Evolutionary conservation across 2,797 vertebrate genomes (phyloP).

Genomic region (Micropoecilia bifurca): DNA sequence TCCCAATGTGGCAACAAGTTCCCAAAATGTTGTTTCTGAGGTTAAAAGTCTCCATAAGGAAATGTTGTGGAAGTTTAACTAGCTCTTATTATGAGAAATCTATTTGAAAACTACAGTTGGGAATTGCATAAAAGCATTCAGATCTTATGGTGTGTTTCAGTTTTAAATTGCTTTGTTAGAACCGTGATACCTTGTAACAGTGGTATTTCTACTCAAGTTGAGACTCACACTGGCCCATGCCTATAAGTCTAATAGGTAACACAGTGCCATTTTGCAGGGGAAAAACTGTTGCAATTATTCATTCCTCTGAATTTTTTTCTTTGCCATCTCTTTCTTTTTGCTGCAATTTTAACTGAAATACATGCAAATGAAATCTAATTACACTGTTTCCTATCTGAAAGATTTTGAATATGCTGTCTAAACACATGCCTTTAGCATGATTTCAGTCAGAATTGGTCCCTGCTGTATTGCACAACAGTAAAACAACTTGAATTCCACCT

Average conservation of each 20-base stretch:
- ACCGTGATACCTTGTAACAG: background rate
- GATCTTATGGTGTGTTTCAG: background rate
- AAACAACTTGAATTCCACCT: constrained; percentile 67
- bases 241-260: background rate
- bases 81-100: background rate
- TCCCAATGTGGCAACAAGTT: constrained; percentile 1
- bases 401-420: constrained; percentile 25
- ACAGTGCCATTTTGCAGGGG: background rate
- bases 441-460: constrained; percentile 82
- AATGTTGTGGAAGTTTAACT: background rate
- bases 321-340: constrained; percentile 50
- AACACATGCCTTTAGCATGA: constrained; percentile 72
- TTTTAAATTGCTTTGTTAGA: background rate
- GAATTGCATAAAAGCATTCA: background rate
- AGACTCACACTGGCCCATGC: background rate
- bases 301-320: constrained; percentile 37
- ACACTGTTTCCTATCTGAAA: constrained; percentile 39
- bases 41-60: background rate
- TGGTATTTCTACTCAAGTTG: background rate
- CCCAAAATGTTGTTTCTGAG: background rate
- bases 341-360: constrained; percentile 59
- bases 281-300: background rate
- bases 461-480: constrained; percentile 76
- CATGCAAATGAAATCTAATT: constrained; percentile 60
- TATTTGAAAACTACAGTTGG: background rate